Base-by-base conservation (phyloP, 2,888 invertebrate genomes). In the Physocephala rufipes region DNA sequence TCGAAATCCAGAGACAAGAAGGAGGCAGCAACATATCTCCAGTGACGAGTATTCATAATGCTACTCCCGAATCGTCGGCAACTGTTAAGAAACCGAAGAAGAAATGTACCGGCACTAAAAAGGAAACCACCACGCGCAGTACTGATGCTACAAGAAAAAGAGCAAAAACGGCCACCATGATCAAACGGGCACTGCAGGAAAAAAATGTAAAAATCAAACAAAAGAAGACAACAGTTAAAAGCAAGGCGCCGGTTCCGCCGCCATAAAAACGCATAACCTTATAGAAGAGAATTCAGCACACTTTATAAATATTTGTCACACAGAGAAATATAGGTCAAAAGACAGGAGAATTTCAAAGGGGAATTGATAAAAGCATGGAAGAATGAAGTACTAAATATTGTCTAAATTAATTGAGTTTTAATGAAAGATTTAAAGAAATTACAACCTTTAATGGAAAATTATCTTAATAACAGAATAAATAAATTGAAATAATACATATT, bases 191-290 rank as follows among this genome's bases (percentile, higher is more conserved):
- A 58, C 51, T 43, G 19, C 64, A 73, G 16, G 43, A 43, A n/a
- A 73, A 69, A 58, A 62, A 26, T 30, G 24, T 9, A 9, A 30
- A 71, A 66, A 45, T 2, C 69, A 43, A 73, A n/a, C 68, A 62
- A 1, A 71, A 62, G 7, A 68, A 65, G 53, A 49, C 7, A 49
- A 49, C 12, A 7, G 19, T 49, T n/a, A 49, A 49, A 49, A 49
- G 49, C 49, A 49, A 49, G 16, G 16, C 15, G 49, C 19, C 19
- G 5, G 5, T 19, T 49, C 19, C 19, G 49, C 49, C 2, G 9
- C 9, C 36, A 36, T 36, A 36, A 36, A 36, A 36, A 36, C 5
- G 36, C 36, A 7, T 9, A 36, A 36, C 36, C 4, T 36, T 36
- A 36, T 7, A 36, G 36, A 36, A 36, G 36, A 36, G 9, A 9